Percentiles rank a stretch among this genome's conserved stretches.
Conservation (phyloP, 2,113 vertebrate species). For the Tachysurus fulvidraco region DNA sequence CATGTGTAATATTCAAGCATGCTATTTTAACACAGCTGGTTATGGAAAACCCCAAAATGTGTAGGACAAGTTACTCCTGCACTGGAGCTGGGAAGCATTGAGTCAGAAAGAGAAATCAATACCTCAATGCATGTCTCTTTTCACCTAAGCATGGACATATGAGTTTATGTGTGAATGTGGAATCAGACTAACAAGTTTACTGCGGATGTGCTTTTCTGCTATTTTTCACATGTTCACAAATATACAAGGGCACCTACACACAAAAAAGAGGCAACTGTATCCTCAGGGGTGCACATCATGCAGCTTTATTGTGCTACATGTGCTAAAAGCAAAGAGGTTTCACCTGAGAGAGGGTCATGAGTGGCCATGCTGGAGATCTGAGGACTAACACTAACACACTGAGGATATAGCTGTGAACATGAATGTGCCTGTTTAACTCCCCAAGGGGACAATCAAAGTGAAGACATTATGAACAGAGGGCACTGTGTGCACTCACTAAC, state of each 20-base stretch:
- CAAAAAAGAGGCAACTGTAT: conserved; percentile 19
- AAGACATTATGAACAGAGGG: conserved; percentile 19
- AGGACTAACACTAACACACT: conserved; percentile 3
- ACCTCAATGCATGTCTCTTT: conserved; percentile 28
- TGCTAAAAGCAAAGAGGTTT: conserved; percentile 22
- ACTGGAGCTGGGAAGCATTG: not conserved
- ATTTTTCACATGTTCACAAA: conserved; percentile 27
- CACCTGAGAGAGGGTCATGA: conserved; percentile 22
- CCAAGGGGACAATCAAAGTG: conserved; percentile 15
- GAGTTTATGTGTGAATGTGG: conserved; percentile 15
- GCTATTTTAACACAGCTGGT: conserved; percentile 13
- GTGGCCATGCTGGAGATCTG: not conserved
- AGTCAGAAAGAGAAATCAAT: conserved; percentile 42
- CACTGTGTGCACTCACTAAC: conserved; percentile 13
- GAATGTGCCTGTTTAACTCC: conserved; percentile 10
- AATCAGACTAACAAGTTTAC: not conserved
- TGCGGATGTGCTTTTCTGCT: not conserved
- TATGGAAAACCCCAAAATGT: not conserved
- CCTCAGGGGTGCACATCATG: conserved; percentile 13
- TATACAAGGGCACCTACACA: conserved; percentile 32
- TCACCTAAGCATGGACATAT: conserved; percentile 12
- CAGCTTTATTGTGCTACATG: conserved; percentile 23
- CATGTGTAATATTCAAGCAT: not conserved
- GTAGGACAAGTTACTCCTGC: not conserved
- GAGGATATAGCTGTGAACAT: conserved; percentile 29